Conservation (phyloP, 2,797 vertebrate genomes). For the Rhynchotus rufescens region DNA sequence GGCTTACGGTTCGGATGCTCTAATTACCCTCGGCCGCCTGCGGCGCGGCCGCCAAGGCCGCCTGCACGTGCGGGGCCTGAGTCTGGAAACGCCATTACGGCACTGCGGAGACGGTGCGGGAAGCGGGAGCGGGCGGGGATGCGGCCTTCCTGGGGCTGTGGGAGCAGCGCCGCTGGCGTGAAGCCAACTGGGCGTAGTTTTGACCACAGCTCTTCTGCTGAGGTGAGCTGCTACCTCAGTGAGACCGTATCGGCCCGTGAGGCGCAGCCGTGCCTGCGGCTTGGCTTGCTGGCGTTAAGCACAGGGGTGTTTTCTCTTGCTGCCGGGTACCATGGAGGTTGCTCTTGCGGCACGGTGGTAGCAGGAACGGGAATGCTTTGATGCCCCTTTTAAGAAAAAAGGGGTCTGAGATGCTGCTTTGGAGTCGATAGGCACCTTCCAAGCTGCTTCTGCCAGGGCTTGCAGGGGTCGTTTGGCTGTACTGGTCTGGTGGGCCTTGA, state of each 20-base stretch:
- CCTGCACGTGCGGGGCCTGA: accelerated
- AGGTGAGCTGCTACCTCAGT: neutral
- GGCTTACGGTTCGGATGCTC: neutral
- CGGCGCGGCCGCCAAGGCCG: neutral
- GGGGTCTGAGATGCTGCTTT: neutral
- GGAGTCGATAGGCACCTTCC: accelerated
- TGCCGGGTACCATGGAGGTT: neutral
- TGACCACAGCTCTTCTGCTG: neutral
- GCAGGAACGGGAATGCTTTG: neutral
- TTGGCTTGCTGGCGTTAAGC: accelerated
- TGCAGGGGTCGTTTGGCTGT: neutral
- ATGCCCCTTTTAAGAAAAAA: neutral
- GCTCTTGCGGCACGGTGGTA: neutral
- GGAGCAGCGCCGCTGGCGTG: neutral
- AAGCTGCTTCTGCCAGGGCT: neutral
- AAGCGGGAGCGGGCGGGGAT: neutral
- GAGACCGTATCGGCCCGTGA: neutral
- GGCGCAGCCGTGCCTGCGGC: neutral
- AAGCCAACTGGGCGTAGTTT: neutral
- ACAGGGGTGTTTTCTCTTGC: neutral
- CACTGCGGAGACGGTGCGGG: neutral
- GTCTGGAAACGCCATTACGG: neutral
- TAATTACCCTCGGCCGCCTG: neutral
- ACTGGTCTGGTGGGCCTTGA: neutral
- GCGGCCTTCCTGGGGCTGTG: neutral